Evolutionary conservation across 2,113 vertebrate genomes (phyloP).

Genomic region (Varanus salvator): DNA sequence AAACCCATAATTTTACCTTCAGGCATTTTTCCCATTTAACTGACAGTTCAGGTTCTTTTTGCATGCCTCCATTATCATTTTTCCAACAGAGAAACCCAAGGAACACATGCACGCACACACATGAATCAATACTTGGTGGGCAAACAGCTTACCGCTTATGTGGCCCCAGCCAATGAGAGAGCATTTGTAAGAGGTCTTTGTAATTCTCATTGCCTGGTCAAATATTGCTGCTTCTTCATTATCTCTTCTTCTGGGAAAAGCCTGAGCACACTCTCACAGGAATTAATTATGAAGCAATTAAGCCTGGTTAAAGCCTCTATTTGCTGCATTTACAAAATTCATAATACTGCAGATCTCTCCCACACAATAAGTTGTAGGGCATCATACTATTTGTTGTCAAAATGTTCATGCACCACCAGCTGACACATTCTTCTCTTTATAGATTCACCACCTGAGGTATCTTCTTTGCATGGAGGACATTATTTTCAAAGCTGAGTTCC

Average conservation of each 20-base stretch:
- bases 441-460: slow-evolving; percentile 1
- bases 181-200: not conserved
- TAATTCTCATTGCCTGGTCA: slow-evolving; percentile 15
- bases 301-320: slow-evolving; percentile 16
- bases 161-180: not conserved
- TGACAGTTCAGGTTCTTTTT: slow-evolving; percentile 4
- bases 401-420: slow-evolving; percentile 13
- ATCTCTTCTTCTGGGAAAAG: slow-evolving; percentile 25
- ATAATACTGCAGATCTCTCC: slow-evolving; percentile 15
- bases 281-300: slow-evolving; percentile 37
- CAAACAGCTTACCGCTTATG: not conserved
- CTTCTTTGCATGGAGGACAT: not conserved
- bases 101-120: too few species aligned
- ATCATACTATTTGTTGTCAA: not conserved
- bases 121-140: not conserved
- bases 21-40: not conserved
- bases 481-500: slow-evolving; percentile 27
- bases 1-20: not conserved
- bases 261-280: not conserved
- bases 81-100: not conserved
- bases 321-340: slow-evolving; percentile 39
- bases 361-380: slow-evolving; percentile 18
- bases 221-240: slow-evolving; percentile 31
- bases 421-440: slow-evolving; percentile 1
- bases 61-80: not conserved